These are phyloP conservation scores for Mactromeris polynyma DNA, from an alignment of 2,888 invertebrate genomes.

Conservation along the genomic window DNA sequence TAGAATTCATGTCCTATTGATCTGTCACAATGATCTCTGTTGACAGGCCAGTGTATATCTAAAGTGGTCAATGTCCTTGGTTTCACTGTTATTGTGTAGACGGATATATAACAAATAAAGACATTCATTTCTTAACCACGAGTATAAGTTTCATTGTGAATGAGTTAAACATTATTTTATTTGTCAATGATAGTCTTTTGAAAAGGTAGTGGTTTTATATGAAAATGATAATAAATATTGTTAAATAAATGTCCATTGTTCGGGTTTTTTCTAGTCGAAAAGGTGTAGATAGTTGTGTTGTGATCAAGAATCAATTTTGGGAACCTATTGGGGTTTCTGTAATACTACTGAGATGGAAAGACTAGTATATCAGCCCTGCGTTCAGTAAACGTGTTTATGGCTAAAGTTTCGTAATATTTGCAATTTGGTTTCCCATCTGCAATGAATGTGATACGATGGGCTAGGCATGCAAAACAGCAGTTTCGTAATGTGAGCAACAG, in stretches of 20 bases:
- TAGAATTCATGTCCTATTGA: not conserved
- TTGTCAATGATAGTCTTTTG: conserved; percentile 14
- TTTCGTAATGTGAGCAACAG: too few relatives aligned
- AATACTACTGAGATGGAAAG: too few relatives aligned
- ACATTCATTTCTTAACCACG: not conserved
- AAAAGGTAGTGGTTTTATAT: conserved; percentile 48
- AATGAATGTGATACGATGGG: too few relatives aligned
- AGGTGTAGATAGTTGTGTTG: too few relatives aligned
- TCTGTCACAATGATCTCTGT: not conserved
- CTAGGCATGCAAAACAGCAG: too few relatives aligned
- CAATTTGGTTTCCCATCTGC: too few relatives aligned
- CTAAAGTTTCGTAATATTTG: too few relatives aligned
- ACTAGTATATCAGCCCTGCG: too few relatives aligned
- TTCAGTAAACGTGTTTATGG: too few relatives aligned
- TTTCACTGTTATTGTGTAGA: not conserved
- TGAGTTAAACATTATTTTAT: conserved; percentile 28
- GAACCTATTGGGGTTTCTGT: too few relatives aligned
- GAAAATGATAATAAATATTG: conserved; percentile 41
- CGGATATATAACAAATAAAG: not conserved
- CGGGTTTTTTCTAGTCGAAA: not conserved
- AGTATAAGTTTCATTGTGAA: not conserved
- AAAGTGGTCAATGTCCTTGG: not conserved
- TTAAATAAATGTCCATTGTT: conserved; percentile 13
- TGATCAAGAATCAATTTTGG: too few relatives aligned
- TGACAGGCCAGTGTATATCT: not conserved